A percentile compares a stretch with the other conserved stretches of the same genome.
phyloP scores from a whole-genome alignment of 2,113 vertebrate species.

The Electrona antarctica region DNA sequence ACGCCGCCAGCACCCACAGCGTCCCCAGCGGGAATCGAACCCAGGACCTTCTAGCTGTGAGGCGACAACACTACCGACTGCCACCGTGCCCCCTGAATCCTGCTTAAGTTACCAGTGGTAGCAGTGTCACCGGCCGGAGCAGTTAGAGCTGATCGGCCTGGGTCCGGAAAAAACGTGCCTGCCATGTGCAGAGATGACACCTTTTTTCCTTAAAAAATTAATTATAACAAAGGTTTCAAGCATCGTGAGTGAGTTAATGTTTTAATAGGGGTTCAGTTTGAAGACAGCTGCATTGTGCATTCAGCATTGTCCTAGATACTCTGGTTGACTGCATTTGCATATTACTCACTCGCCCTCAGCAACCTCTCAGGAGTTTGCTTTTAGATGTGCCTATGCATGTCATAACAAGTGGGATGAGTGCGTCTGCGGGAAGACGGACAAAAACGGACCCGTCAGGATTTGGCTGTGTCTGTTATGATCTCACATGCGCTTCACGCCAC shows the following conservation, averaged over 20 bases:
- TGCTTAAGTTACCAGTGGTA: slow-evolving; percentile 64
- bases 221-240: neutral
- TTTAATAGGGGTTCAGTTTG: slow-evolving; percentile 72
- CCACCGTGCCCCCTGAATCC: too few species aligned
- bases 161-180: too few species aligned
- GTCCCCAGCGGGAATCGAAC: too few species aligned
- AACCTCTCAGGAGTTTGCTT: slow-evolving; percentile 76
- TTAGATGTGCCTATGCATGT: slow-evolving; percentile 73
- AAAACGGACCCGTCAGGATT: neutral
- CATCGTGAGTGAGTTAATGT: slow-evolving; percentile 64
- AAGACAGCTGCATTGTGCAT: slow-evolving; percentile 67
- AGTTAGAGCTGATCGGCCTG: slow-evolving; percentile 55
- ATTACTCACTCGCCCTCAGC: slow-evolving; percentile 78
- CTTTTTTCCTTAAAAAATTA: slow-evolving; percentile 48
- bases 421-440: slow-evolving; percentile 59
- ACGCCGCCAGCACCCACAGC: too few species aligned
- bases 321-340: slow-evolving; percentile 74
- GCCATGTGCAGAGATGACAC: slow-evolving; percentile 32
- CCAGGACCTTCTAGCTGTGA: too few species aligned
- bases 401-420: slow-evolving; percentile 68
- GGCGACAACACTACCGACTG: too few species aligned
- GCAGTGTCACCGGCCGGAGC: slow-evolving; percentile 52
- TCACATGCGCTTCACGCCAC: neutral
- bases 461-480: neutral
- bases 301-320: slow-evolving; percentile 71